Percentiles rank a stretch among this genome's conserved stretches.
phyloP scores from a whole-genome alignment of 2,113 vertebrate genomes.

The Microcebus tavaratra region DNA sequence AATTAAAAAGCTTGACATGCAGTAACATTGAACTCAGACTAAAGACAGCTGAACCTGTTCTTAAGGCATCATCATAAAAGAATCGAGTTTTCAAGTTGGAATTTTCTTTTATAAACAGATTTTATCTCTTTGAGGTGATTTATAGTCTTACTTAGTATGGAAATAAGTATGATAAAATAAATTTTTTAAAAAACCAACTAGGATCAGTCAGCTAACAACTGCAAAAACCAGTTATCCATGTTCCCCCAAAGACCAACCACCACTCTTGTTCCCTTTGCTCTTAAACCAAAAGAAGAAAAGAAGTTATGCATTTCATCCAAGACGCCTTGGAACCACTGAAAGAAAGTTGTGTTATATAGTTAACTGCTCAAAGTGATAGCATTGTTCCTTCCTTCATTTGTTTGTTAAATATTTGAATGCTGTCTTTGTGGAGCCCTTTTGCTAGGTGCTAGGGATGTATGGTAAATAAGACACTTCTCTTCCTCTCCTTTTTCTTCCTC shows the following conservation, averaged over 20 bases:
- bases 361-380: background rate
- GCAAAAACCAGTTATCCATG: background rate
- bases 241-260: background rate
- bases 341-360: background rate
- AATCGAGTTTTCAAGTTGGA: background rate
- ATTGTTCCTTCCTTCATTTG: background rate
- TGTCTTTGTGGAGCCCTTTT: background rate
- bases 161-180: background rate
- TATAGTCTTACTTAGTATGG: background rate
- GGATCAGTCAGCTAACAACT: background rate
- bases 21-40: background rate
- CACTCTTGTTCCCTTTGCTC: background rate
- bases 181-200: background rate
- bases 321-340: background rate
- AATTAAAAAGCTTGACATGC: background rate
- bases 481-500: too few species aligned
- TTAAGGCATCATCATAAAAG: background rate
- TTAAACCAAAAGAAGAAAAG: background rate
- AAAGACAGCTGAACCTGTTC: background rate
- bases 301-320: background rate
- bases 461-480: background rate
- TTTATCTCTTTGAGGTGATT: background rate
- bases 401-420: background rate
- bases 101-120: constrained; percentile 23
- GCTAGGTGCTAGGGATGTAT: background rate